Conservation (phyloP, 2,888 invertebrate species). For the Leptopilina drosophilae region DNA sequence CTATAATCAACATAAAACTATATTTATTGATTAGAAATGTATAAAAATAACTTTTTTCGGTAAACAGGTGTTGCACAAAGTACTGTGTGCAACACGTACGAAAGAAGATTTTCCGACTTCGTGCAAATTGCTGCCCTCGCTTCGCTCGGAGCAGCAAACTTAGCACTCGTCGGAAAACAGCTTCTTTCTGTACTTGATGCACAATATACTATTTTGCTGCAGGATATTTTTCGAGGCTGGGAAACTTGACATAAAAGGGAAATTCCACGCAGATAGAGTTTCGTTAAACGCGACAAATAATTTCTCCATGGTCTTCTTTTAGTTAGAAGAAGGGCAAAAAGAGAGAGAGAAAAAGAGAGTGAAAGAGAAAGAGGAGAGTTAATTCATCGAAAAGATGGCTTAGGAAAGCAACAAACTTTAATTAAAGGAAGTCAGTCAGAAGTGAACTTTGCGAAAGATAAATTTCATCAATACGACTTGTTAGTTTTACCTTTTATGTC, state of each 20-base stretch:
- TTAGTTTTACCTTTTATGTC: slow-evolving; percentile 6
- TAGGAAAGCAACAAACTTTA: neutral
- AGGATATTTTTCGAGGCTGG: neutral
- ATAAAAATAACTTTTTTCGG: too few relatives aligned
- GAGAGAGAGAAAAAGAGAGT: neutral
- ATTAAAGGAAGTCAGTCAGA: slow-evolving; percentile 6
- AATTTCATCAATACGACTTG: slow-evolving; percentile 14
- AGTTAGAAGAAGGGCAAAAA: neutral
- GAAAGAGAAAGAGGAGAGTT: neutral
- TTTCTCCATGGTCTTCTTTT: neutral
- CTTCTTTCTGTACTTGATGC: too few relatives aligned
- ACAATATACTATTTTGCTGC: too few relatives aligned
- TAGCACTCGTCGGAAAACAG: too few relatives aligned
- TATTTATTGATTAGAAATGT: too few relatives aligned
- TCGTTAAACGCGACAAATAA: neutral
- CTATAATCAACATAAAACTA: too few relatives aligned
- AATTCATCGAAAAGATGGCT: slow-evolving; percentile 20
- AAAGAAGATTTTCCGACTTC: too few relatives aligned
- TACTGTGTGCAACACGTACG: too few relatives aligned
- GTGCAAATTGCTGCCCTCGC: too few relatives aligned
- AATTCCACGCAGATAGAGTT: slow-evolving; percentile 15
- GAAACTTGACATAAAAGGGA: neutral
- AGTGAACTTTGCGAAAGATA: slow-evolving; percentile 13
- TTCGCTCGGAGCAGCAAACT: too few relatives aligned
- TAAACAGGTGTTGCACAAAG: too few relatives aligned